A percentile compares a stretch with the other conserved stretches of the same genome.
Conservation (phyloP, 2,888 invertebrate species). For the Cerceris rybyensis region DNA sequence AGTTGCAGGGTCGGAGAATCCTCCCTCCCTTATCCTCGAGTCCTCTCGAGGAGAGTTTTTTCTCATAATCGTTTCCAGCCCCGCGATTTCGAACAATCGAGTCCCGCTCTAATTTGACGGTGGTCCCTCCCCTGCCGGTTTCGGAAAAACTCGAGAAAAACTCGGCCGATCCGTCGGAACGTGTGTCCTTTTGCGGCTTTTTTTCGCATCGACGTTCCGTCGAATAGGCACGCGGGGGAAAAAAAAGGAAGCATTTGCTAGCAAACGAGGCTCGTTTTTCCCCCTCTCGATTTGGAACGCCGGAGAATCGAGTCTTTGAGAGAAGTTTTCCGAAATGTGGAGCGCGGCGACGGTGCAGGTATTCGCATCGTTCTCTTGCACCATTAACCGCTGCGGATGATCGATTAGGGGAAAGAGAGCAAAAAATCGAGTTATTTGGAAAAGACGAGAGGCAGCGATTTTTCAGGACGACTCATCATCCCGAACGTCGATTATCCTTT, state of each 20-base stretch:
- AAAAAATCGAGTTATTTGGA: not conserved
- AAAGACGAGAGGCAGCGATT: constrained; percentile 5
- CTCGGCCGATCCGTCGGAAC: constrained; percentile 36
- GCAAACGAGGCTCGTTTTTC: constrained; percentile 11
- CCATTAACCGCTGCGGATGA: constrained; percentile 13
- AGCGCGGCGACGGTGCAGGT: not conserved
- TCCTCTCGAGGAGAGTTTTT: constrained; percentile 37
- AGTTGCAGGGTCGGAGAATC: constrained; percentile 28
- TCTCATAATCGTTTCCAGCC: constrained; percentile 68
- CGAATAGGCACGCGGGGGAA: not conserved
- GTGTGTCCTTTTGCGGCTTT: constrained; percentile 51
- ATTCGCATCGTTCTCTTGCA: not conserved
- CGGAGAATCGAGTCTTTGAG: constrained; percentile 21
- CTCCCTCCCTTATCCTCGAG: constrained; percentile 1
- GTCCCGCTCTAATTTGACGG: constrained; percentile 69
- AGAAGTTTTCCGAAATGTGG: not conserved
- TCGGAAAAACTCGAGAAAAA: constrained; percentile 38
- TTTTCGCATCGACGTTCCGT: constrained; percentile 14
- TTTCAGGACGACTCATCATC: constrained; percentile 9
- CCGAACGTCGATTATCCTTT: not conserved
- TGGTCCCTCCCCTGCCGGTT: constrained; percentile 10
- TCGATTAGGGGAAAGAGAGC: constrained; percentile 4
- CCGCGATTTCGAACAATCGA: constrained; percentile 70
- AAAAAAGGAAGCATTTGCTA: constrained; percentile 17
- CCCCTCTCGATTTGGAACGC: not conserved